Evolutionary conservation across 2,888 invertebrate species (phyloP).

Genomic region (Diaprepes abbreviatus): DNA sequence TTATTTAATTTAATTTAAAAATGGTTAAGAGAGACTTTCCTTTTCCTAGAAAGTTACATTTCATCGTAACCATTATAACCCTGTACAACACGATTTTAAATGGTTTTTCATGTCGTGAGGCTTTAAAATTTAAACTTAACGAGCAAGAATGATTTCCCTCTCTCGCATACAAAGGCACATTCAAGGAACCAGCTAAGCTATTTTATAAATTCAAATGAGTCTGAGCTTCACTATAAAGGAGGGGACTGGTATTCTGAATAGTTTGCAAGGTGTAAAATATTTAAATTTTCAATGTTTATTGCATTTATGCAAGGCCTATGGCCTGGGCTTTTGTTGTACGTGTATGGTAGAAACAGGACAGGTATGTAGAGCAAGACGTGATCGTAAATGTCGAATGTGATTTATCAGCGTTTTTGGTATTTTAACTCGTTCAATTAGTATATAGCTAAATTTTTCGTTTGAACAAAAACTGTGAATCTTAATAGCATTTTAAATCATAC

Average conservation of each 20-base stretch:
- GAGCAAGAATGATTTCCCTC: background rate
- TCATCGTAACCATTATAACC: too few species aligned
- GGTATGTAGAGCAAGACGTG: background rate
- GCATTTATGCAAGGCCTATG: conserved; percentile 27
- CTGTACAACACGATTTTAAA: background rate
- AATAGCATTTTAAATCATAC: too few species aligned
- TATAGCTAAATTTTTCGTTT: too few species aligned
- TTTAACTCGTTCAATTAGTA: too few species aligned
- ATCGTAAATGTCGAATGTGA: conserved; percentile 14
- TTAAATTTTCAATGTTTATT: conserved; percentile 43
- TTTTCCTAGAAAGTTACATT: too few species aligned
- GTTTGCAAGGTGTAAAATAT: conserved; percentile 44
- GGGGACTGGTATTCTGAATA: conserved; percentile 23
- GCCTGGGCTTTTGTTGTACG: conserved; percentile 9
- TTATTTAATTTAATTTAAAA: too few species aligned
- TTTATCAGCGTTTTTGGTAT: too few species aligned
- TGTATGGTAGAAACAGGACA: background rate
- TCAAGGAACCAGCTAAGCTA: conserved; percentile 17
- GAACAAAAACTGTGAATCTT: too few species aligned
- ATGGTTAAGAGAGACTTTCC: too few species aligned
- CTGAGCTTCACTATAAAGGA: conserved; percentile 9
- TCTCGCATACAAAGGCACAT: conserved; percentile 21
- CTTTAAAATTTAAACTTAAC: background rate
- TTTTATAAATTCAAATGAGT: conserved; percentile 41
- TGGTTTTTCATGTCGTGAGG: background rate